These are phyloP conservation scores for Pararge aegeria DNA, from an alignment of 1,140 invertebrate genomes.

Conservation along the genomic window DNA sequence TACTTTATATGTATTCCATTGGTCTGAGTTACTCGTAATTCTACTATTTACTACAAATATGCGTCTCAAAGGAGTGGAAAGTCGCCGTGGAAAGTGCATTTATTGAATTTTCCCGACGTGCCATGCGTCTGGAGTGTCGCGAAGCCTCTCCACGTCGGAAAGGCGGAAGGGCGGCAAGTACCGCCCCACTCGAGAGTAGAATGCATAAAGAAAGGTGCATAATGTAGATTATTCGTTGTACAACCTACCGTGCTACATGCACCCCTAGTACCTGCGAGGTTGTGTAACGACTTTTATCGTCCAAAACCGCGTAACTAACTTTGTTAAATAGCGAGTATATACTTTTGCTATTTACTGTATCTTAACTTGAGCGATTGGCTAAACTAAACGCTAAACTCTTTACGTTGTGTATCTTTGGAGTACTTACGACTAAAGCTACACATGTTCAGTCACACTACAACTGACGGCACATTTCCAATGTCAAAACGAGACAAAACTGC, in stretches of 20 bases:
- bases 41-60: background rate
- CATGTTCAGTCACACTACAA: too few species aligned
- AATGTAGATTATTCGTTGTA: constrained; percentile 14
- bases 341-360: too few species aligned
- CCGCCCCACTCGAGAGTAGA: constrained; percentile 18
- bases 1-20: too few species aligned
- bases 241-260: background rate
- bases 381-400: too few species aligned
- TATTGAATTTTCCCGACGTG: constrained; percentile 12
- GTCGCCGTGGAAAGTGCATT: constrained; percentile 6
- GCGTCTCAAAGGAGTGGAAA: background rate
- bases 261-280: background rate
- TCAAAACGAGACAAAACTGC: too few species aligned
- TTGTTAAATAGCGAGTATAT: too few species aligned
- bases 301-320: too few species aligned
- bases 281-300: too few species aligned
- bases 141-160: background rate
- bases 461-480: too few species aligned
- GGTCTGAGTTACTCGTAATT: background rate
- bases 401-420: too few species aligned
- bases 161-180: constrained; percentile 13
- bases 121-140: constrained; percentile 12
- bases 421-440: too few species aligned
- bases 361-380: too few species aligned
- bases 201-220: constrained; percentile 26